Conservation (phyloP, 1,140 invertebrate genomes). For the Cataglyphis hispanica region DNA sequence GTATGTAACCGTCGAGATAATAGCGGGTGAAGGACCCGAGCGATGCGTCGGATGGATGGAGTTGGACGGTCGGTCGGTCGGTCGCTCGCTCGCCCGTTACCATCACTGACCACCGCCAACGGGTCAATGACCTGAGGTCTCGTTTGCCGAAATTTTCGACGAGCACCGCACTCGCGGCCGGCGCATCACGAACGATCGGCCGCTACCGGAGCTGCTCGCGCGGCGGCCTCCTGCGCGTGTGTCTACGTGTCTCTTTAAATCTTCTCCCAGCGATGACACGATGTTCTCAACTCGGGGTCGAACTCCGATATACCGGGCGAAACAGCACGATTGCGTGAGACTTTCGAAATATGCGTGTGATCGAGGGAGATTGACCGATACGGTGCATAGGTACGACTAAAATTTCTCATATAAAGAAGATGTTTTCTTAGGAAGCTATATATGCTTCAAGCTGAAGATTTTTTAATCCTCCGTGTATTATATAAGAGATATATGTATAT, state of each 20-base stretch:
- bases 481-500: not conserved
- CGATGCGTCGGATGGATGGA: constrained; percentile 70
- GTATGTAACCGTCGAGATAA: constrained; percentile 72
- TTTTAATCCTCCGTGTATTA: too few species aligned
- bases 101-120: constrained; percentile 86
- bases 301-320: not conserved
- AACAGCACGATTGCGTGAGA: not conserved
- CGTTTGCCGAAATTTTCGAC: constrained; percentile 80
- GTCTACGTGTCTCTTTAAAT: constrained; percentile 22
- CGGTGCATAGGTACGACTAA: not conserved
- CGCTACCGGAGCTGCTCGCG: not conserved
- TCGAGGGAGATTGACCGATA: not conserved
- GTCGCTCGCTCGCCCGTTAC: constrained; percentile 80
- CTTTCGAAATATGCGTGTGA: not conserved
- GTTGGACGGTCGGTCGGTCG: constrained; percentile 71
- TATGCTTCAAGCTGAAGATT: too few species aligned
- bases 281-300: not conserved
- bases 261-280: not conserved
- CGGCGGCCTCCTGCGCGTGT: not conserved
- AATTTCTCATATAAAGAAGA: not conserved
- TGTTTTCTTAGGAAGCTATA: not conserved
- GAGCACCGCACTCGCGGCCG: not conserved
- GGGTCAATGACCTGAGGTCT: constrained; percentile 81
- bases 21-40: constrained; percentile 80
- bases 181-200: constrained; percentile 20